phyloP scores from a whole-genome alignment of 2,888 invertebrate species.

The Scaptomyza reducta region DNA sequence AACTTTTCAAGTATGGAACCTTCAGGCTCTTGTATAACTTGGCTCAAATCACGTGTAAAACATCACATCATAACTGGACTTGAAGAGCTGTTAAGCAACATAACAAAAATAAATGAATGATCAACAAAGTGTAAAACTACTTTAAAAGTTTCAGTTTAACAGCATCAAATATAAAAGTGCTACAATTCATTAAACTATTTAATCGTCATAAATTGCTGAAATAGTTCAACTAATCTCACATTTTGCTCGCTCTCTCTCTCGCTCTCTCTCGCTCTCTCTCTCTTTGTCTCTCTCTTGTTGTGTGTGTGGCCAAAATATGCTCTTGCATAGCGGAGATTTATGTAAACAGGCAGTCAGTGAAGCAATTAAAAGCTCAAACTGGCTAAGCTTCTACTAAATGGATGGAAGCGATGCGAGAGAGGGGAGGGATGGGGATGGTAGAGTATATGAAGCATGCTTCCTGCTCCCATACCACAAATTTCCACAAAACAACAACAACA shows the following conservation, averaged over 20 bases:
- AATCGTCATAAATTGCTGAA: neutral
- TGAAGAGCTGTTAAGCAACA: neutral
- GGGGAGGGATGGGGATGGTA: no score
- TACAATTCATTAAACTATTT: neutral
- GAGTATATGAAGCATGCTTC: constrained; percentile 3
- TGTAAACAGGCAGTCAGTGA: constrained; percentile 41
- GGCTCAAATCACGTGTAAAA: neutral
- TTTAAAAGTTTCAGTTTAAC: no score
- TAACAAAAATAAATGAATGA: neutral
- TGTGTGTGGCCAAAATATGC: neutral
- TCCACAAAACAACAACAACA: neutral
- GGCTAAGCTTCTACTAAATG: constrained; percentile 47
- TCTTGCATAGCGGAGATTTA: constrained; percentile 13
- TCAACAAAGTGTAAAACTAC: neutral
- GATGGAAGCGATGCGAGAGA: constrained; percentile 1
- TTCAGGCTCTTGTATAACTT: no score
- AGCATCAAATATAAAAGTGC: no score
- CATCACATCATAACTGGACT: no score
- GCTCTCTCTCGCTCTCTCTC: neutral
- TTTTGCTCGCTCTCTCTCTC: neutral
- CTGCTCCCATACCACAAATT: constrained; percentile 11
- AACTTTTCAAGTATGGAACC: neutral
- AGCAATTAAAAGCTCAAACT: constrained; percentile 57
- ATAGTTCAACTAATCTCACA: neutral
- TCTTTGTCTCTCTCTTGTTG: neutral